phyloP scores from a whole-genome alignment of 1,140 invertebrate species.

The Dendrolimus kikuchii region DNA sequence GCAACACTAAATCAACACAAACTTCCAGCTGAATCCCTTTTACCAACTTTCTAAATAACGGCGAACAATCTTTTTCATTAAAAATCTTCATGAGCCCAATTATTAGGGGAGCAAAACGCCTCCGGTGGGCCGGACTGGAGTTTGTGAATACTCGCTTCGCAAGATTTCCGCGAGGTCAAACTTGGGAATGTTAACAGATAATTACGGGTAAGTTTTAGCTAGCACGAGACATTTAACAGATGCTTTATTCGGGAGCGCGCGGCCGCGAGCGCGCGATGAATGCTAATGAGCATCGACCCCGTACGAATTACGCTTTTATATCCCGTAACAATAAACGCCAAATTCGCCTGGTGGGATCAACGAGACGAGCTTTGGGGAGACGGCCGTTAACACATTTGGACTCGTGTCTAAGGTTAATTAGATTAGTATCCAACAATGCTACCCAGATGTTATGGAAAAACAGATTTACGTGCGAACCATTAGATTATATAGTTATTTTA shows the following conservation, averaged over 20 bases:
- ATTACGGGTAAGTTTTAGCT: constrained; percentile 68
- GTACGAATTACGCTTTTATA: constrained; percentile 35
- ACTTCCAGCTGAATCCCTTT: constrained; percentile 61
- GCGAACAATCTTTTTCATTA: constrained; percentile 68
- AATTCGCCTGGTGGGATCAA: constrained; percentile 23
- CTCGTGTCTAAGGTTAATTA: constrained; percentile 68
- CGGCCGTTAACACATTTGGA: constrained; percentile 65
- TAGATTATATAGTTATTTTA: constrained; percentile 5
- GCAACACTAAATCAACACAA: constrained; percentile 66
- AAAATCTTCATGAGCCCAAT: constrained; percentile 66
- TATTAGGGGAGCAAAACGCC: constrained; percentile 64
- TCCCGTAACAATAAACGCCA: constrained; percentile 20
- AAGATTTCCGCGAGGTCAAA: constrained; percentile 66
- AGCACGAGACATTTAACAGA: constrained; percentile 70
- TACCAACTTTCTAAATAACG: constrained; percentile 65
- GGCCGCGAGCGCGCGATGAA: constrained; percentile 61
- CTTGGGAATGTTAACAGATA: constrained; percentile 71
- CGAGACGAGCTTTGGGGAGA: constrained; percentile 35
- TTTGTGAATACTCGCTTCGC: constrained; percentile 43
- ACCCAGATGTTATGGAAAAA: constrained; percentile 32
- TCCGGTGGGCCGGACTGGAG: constrained; percentile 41
- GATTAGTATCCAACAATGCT: constrained; percentile 53
- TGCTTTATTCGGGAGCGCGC: constrained; percentile 64
- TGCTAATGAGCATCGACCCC: constrained; percentile 51
- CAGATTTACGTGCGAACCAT: constrained; percentile 21